Evolutionary conservation across 1,140 invertebrate genomes (phyloP).

Genomic region (Drosophila takahashii): DNA sequence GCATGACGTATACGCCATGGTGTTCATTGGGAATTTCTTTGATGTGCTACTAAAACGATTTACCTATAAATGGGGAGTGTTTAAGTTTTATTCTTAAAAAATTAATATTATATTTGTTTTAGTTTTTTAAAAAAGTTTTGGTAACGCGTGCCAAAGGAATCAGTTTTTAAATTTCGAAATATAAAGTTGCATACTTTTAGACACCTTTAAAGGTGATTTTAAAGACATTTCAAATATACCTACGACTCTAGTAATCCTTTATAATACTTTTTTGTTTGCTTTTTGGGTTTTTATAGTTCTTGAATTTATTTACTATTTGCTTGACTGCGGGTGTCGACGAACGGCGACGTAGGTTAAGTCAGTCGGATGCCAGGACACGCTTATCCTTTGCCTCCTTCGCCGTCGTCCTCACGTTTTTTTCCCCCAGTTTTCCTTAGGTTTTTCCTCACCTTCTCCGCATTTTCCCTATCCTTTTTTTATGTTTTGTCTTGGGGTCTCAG

Average conservation of each 20-base stretch:
- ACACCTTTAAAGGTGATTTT: no score
- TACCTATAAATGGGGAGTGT: no score
- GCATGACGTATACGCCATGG: conserved; percentile 14
- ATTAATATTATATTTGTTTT: not conserved
- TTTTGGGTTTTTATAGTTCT: conserved; percentile 63
- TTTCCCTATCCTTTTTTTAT: conserved; percentile 6
- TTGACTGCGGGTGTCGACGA: conserved; percentile 32
- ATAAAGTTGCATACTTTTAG: no score
- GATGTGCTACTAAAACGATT: not conserved
- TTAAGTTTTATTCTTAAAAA: not conserved
- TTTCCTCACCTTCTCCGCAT: not conserved
- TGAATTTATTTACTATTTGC: conserved; percentile 79
- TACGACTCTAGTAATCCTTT: not conserved
- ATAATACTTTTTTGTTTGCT: not conserved
- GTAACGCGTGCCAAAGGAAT: no score
- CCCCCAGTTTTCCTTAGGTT: not conserved
- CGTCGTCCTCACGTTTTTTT: not conserved
- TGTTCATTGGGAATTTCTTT: not conserved
- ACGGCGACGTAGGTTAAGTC: conserved; percentile 2
- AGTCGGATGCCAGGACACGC: conserved; percentile 41
- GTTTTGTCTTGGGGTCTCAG: not conserved
- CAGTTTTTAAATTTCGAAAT: no score
- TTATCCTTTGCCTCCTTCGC: conserved; percentile 22
- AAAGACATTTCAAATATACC: not conserved
- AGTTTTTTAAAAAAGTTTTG: no score